A percentile compares a stretch with the other conserved stretches of the same genome.
Conservation (phyloP, 2,113 vertebrate species). For the Noctilio leporinus region DNA sequence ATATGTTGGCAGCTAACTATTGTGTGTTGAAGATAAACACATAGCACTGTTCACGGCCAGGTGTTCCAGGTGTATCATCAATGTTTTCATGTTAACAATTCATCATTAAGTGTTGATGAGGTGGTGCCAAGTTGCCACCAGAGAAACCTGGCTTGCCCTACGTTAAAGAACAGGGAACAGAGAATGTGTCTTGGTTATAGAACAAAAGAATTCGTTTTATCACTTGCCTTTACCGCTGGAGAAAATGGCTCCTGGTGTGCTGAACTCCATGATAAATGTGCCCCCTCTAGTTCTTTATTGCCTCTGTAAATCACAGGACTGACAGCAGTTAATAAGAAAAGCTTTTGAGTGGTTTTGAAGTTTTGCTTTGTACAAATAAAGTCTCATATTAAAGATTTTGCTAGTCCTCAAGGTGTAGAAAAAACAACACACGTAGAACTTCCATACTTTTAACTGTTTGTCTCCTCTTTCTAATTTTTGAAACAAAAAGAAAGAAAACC, state of each 20-base stretch:
- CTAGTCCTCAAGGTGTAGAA: slow-evolving; percentile 83
- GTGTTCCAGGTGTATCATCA: slow-evolving; percentile 64
- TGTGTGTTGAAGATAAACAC: slow-evolving; percentile 23
- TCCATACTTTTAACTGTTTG: slow-evolving; percentile 74
- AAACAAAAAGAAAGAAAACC: slow-evolving; percentile 15
- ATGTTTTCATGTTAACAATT: slow-evolving; percentile 68
- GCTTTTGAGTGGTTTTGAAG: slow-evolving; percentile 88
- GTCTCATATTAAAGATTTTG: slow-evolving; percentile 85
- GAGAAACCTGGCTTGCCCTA: slow-evolving; percentile 66
- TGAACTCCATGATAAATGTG: slow-evolving; percentile 85
- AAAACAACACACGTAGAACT: slow-evolving; percentile 74
- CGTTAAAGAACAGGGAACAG: slow-evolving; percentile 70
- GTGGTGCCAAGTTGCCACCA: slow-evolving; percentile 68
- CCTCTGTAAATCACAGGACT: slow-evolving; percentile 86
- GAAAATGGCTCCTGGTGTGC: slow-evolving; percentile 87
- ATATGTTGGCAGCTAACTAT: slow-evolving; percentile 18
- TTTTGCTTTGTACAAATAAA: slow-evolving; percentile 88
- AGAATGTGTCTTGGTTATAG: slow-evolving; percentile 81
- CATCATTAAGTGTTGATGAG: slow-evolving; percentile 67
- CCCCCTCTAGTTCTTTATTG: slow-evolving; percentile 88
- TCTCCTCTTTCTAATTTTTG: slow-evolving; percentile 52
- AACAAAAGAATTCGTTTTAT: slow-evolving; percentile 88
- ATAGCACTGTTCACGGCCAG: slow-evolving; percentile 39
- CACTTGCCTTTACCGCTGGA: slow-evolving; percentile 82
- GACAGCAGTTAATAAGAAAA: slow-evolving; percentile 89